Conservation (phyloP, 2,797 vertebrate genomes). For the Heliangelus exortis region DNA sequence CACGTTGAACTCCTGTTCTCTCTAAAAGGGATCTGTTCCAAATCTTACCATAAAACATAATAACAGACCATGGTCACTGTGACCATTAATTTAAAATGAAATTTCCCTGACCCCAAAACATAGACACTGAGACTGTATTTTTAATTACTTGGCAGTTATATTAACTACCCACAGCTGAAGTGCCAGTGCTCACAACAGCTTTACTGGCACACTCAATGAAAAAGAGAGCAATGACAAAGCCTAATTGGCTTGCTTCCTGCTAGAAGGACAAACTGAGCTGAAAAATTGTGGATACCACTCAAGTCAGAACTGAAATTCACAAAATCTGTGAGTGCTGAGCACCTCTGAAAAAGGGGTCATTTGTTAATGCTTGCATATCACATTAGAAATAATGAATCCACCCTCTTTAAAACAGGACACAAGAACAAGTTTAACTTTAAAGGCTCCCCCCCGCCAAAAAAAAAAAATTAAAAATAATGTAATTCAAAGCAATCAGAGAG, state of each 20-base stretch:
- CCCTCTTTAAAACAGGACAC: background rate
- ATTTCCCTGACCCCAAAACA: background rate
- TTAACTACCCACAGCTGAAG: background rate
- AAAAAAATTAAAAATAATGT: background rate
- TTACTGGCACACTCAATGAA: background rate
- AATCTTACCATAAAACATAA: background rate
- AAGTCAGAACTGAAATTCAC: background rate
- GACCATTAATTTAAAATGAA: background rate
- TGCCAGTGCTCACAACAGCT: background rate
- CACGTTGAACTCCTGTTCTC: background rate
- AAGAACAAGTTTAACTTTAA: background rate
- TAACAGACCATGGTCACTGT: conserved; percentile 23
- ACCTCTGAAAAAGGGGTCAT: background rate
- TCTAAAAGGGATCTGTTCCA: conserved; percentile 1
- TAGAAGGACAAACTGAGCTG: background rate
- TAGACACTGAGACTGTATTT: background rate
- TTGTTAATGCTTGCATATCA: background rate
- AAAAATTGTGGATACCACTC: background rate
- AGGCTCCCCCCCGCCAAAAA: too few relatives aligned
- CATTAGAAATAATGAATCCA: background rate
- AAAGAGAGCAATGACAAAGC: background rate
- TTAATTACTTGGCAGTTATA: background rate
- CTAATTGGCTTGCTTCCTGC: background rate
- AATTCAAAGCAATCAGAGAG: background rate
- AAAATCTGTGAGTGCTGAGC: background rate